Evolutionary conservation across 2,113 vertebrate species (phyloP), one percentile per base, ranked within the genome.

Genomic region (Gnathonemus echidnorhynchus): DNA sequence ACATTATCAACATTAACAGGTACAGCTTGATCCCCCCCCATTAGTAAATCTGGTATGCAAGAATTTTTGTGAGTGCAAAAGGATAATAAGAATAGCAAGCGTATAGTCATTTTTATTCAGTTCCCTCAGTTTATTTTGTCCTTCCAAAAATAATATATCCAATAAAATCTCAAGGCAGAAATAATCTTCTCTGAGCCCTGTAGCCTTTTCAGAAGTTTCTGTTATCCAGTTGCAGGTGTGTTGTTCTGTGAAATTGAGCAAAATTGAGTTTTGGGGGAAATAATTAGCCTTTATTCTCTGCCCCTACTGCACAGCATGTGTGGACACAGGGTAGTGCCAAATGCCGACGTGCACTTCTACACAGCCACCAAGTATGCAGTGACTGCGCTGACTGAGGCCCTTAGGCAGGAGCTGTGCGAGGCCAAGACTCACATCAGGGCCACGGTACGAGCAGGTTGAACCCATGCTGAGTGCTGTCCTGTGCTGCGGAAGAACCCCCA

Each of bases 1-100:
- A 98, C 66, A 97, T 98, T 86, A 97, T 98, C 90, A 96, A 98
- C 92, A 96, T 98, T 88, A 98, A 97, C 95, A 96, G 97, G 98
- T 99, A 93, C 0, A 9, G 50, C 7, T 5, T 1, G 31, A 83
- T 27, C 52, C 15, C 13, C 17, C 11, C 88, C 46, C 27, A 13
- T 53, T 35, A 24, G 6, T 80, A 42, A 35, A 80, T 19, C 31
- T 74, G 27, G 66, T 74, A 35, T 74, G 10, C 35, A 19, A 35
- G 27, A 77, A 15, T 0, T 80, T 80, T 42, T 80, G 31, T 77
- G 15, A 42, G 6, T 80, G 1, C 15, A 42, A 35, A 42, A 80
- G 74, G 74, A 80, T 42, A 80, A 80, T 80, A 80, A 39, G 74
- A 7, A 80, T 19, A 42, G 15, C 0, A 0, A 80, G 74, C 3